Evolutionary conservation across 2,797 vertebrate genomes (phyloP), one percentile per base, ranked within the genome.

Genomic region (Poeciliopsis turneri): DNA sequence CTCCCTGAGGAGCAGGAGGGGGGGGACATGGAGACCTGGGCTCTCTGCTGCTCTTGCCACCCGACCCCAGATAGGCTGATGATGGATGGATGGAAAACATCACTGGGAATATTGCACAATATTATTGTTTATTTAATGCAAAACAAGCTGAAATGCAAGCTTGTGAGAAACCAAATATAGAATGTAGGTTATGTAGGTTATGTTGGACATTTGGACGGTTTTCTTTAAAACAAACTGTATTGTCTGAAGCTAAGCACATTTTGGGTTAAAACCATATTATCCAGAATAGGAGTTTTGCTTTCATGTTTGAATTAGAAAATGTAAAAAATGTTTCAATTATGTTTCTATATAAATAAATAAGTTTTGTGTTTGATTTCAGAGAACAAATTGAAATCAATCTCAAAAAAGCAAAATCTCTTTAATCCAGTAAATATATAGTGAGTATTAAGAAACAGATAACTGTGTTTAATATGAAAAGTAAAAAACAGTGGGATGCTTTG

Each of bases 401-500:
- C 16, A 11, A 30, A 33, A 16, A 64, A 64, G 2, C 10, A 18
- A 1, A 69, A 69, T 1, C 0, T 28, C 10, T 45, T 45, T 70
- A 45, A 16, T n/a, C 12, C 12, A 45, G 16, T 15, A 45, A 70
- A n/a, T 43, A 13, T 15, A 45, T 15, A 7, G 25, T 70, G 25
- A 43, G 25, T 5, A 28, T 70, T 16, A 45, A 7, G 41, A 45
- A n/a, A 28, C 25, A 28, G 25, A 43, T n/a, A 23, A 20, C 2
- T 71, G 13, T 47, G n/a, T n/a, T 72, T 47, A 72, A 53, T 12
- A 55, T 55, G n/a, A 13, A 30, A 30, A 51, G 25, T 25, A 23
- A 72, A 43, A 30, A 57, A 0, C 0, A 15, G 47, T 82, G 75
- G 79, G 85, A 80, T 78, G 79, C 79, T 78, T 83, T 69, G 57